Evolutionary conservation across 2,888 invertebrate genomes (phyloP).

Genomic region (Xestia xanthographa): DNA sequence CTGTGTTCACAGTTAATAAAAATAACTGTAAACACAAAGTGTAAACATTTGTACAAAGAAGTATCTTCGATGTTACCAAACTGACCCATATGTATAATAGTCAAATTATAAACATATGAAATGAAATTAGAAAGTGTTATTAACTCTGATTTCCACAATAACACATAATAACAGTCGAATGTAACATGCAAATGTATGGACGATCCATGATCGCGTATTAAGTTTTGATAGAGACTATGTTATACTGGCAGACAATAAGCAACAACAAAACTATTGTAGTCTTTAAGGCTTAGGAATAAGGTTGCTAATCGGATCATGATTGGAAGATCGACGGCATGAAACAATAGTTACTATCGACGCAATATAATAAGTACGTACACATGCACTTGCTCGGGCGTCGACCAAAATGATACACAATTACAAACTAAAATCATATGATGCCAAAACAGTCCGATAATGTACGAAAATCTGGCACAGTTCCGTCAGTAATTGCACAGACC

Average conservation of each 20-base stretch:
- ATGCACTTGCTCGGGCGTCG: slow-evolving; percentile 79
- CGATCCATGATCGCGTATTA: slow-evolving; percentile 77
- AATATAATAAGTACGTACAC: slow-evolving; percentile 80
- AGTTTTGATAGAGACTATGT: slow-evolving; percentile 69
- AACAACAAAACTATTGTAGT: slow-evolving; percentile 51
- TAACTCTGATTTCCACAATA: slow-evolving; percentile 74
- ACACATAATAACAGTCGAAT: slow-evolving; percentile 77
- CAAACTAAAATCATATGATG: slow-evolving; percentile 78
- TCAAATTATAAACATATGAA: slow-evolving; percentile 64
- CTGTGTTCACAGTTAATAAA: neutral
- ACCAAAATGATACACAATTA: slow-evolving; percentile 80
- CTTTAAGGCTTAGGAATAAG: slow-evolving; percentile 56
- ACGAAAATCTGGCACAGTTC: slow-evolving; percentile 72
- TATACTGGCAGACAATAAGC: slow-evolving; percentile 49
- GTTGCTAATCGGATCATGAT: neutral
- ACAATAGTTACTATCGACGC: slow-evolving; percentile 46
- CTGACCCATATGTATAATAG: slow-evolving; percentile 39
- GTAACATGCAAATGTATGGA: slow-evolving; percentile 81
- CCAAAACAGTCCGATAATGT: slow-evolving; percentile 74
- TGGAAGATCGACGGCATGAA: neutral
- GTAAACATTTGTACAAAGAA: slow-evolving; percentile 35
- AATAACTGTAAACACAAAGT: neutral
- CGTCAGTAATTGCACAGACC: slow-evolving; percentile 74
- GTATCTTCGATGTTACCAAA: slow-evolving; percentile 11
- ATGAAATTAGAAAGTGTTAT: slow-evolving; percentile 80